Conservation (phyloP, 2,797 vertebrate species). For the Tinamus major region DNA sequence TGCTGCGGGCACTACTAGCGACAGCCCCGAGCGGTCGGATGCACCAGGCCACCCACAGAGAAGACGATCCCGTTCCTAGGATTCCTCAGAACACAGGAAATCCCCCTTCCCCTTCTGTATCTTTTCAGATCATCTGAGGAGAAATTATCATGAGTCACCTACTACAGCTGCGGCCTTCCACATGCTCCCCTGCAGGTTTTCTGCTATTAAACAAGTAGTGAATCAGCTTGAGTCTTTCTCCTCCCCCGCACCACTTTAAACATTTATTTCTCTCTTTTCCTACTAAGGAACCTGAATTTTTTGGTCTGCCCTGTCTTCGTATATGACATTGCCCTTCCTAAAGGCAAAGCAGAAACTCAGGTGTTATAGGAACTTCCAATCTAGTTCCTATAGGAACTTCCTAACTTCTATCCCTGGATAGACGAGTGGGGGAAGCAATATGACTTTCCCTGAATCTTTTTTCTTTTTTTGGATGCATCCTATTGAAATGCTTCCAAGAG, state of each 20-base stretch:
- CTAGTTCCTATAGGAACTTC: too few relatives aligned
- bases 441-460: neutral
- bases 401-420: too few relatives aligned
- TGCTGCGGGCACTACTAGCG: fast-evolving
- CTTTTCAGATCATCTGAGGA: neutral
- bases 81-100: fast-evolving
- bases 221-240: neutral
- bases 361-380: neutral
- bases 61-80: neutral
- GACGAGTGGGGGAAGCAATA: fast-evolving
- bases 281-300: neutral
- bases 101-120: neutral
- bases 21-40: fast-evolving
- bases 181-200: neutral
- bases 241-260: neutral
- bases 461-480: fast-evolving
- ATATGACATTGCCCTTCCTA: fast-evolving
- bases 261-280: neutral
- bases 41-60: fast-evolving
- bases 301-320: neutral
- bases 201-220: neutral
- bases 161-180: neutral
- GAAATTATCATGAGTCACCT: neutral
- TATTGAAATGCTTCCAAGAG: neutral
- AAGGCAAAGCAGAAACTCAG: neutral